Percentiles rank a stretch among this genome's conserved stretches.
These are phyloP conservation scores for Acronicta aceris DNA, from an alignment of 2,888 invertebrate species.

Conservation along the genomic window DNA sequence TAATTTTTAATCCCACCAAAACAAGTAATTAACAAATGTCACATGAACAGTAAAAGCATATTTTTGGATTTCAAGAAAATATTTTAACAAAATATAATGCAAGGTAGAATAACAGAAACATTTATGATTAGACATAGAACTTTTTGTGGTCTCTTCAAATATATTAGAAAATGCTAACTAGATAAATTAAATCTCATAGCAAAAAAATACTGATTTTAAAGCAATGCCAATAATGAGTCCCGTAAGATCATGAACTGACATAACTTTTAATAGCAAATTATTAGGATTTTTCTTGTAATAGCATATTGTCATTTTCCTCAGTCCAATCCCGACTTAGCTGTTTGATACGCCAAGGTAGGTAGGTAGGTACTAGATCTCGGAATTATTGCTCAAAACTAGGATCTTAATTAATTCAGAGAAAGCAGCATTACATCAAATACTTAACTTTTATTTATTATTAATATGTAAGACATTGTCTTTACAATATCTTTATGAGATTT, in stretches of 20 bases:
- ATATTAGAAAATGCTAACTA: constrained; percentile 10
- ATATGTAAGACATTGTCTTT: constrained; percentile 69
- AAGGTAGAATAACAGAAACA: constrained; percentile 17
- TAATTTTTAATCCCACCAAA: constrained; percentile 78
- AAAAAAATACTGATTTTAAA: constrained; percentile 30
- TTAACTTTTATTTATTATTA: constrained; percentile 45
- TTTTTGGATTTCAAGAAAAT: constrained; percentile 33
- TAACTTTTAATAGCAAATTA: constrained; percentile 14
- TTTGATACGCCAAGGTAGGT: constrained; percentile 72
- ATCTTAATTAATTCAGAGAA: constrained; percentile 26
- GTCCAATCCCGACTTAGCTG: constrained; percentile 56
- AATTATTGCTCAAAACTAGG: constrained; percentile 30
- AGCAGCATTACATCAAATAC: constrained; percentile 41
- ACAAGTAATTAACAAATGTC: constrained; percentile 73
- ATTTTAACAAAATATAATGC: constrained; percentile 19
- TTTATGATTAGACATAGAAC: constrained; percentile 15
- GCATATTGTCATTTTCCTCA: constrained; percentile 76
- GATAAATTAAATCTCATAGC: constrained; percentile 26
- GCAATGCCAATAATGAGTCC: constrained; percentile 11
- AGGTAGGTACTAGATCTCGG: constrained; percentile 51
- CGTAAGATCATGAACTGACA: constrained; percentile 7
- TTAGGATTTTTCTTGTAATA: constrained; percentile 7
- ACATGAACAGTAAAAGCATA: constrained; percentile 66
- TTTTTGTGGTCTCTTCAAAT: constrained; percentile 27
- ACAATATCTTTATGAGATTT: constrained; percentile 67